Base-by-base conservation (phyloP, 2,888 invertebrate species). In the Pherbina coryleti region DNA sequence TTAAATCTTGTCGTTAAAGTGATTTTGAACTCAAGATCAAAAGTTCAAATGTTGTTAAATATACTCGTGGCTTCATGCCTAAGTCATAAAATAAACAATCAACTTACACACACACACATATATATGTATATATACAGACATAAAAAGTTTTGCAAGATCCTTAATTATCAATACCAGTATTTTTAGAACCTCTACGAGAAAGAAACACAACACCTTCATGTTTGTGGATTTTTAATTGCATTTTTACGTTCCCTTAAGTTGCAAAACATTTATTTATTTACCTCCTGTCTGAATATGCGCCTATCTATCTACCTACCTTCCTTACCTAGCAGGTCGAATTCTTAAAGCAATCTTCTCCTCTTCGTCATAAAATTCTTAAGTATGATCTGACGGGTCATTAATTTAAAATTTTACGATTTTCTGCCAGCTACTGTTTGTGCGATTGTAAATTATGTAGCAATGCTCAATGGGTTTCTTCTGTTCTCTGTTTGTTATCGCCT, bases 381-480 rank as follows among this genome's bases (percentile, higher is more conserved):
- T 88, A 87, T 87, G 85, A 87, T 88, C 85, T 84, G 87, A 87
- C 85, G 85, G 85, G 85, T 84, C 88, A 87, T 87, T 87, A 88
- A 87, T 88, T 87, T 84, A 79, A 86, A 85, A 83, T 84, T 88
- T 88, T 87, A 87, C 82, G 87, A 85, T 81, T 83, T 80, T 81
- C 82, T 82, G 83, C 85, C 84, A 84, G 88, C 87, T 87, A 87
- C 86, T 87, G 86, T 85, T 85, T 85, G 83, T 82, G 84, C 85
- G 86, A 84, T 84, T 87, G 86, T 87, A 87, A 88, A 85, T 88
- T 88, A 87, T 85, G 85, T 84, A 84, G 82, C 79, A 80, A 62
- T 79, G 82, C 70, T 79, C 80, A 77, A 81, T 81, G 83, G 84
- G 82, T 85, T 78, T 79, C 55, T 75, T 79, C 79, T 76, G 77